Evolutionary conservation across 1,140 invertebrate genomes (phyloP).

Genomic region (Batillaria attramentaria): DNA sequence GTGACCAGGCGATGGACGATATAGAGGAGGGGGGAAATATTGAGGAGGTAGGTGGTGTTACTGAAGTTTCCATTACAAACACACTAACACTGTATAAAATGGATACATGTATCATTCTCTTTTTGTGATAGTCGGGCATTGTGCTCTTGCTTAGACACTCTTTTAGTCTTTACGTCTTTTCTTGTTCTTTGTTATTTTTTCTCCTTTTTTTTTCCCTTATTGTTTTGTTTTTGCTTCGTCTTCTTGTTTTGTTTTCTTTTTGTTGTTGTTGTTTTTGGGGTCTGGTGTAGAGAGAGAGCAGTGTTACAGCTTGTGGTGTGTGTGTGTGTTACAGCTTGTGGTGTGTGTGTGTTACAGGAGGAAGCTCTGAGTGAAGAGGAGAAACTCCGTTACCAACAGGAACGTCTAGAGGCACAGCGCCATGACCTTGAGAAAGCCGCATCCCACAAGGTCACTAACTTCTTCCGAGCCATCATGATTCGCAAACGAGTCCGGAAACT

Average conservation of each 20-base stretch:
- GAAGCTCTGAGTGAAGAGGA: conserved; percentile 42
- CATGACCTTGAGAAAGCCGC: conserved; percentile 34
- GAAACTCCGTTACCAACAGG: conserved; percentile 31
- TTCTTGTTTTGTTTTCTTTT: neutral
- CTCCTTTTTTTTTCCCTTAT: neutral
- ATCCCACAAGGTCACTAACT: conserved; percentile 29
- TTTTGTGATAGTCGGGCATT: too few relatives aligned
- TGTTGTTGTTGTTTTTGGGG: neutral
- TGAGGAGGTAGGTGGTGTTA: conserved; percentile 5
- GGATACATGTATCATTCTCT: too few relatives aligned
- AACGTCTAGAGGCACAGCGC: conserved; percentile 35
- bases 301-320: too few relatives aligned
- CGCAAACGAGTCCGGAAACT: conserved; percentile 14
- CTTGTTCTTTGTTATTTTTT: neutral
- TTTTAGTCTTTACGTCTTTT: too few relatives aligned
- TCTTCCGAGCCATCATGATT: conserved; percentile 32
- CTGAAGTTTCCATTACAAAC: too few relatives aligned
- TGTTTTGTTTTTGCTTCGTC: neutral
- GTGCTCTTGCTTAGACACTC: too few relatives aligned
- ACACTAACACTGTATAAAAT: too few relatives aligned
- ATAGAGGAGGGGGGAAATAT: neutral
- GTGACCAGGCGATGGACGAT: conserved; percentile 15
- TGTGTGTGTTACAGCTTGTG: conserved; percentile 10
- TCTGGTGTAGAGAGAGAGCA: neutral
- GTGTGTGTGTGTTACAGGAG: conserved; percentile 33